Percentiles rank a stretch among this genome's conserved stretches.
Evolutionary conservation across 2,888 invertebrate species (phyloP).

Genomic region (Bembecia ichneumoniformis): DNA sequence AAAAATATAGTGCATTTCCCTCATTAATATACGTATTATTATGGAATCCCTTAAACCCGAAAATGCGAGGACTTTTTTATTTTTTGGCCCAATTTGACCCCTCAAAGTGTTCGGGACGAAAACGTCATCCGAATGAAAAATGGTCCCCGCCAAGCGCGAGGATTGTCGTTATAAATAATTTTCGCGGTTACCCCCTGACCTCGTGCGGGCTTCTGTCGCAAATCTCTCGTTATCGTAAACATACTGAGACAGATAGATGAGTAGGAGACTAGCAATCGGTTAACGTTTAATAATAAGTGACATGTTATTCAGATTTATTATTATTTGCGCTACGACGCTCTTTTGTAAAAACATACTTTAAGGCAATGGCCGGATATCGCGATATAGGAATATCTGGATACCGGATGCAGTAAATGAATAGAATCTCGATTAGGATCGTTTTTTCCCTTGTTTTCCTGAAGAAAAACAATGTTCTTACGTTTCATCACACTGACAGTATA

Average conservation of each 20-base stretch:
- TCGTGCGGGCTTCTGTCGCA: background rate
- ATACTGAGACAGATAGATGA: background rate
- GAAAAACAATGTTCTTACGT: too few relatives aligned
- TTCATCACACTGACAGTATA: too few relatives aligned
- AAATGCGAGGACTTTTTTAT: conserved; percentile 4
- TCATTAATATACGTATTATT: too few relatives aligned
- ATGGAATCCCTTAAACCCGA: background rate
- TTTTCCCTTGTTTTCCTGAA: too few relatives aligned
- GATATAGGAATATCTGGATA: too few relatives aligned
- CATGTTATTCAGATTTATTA: background rate
- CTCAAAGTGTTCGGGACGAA: conserved; percentile 16
- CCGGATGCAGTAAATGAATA: too few relatives aligned
- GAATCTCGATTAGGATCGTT: too few relatives aligned
- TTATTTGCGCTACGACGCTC: too few relatives aligned
- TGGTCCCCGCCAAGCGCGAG: conserved; percentile 6
- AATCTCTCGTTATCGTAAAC: background rate
- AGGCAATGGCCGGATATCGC: too few relatives aligned
- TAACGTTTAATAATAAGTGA: background rate
- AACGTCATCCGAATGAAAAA: conserved; percentile 19
- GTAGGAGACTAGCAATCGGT: background rate
- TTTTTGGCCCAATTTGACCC: conserved; percentile 20
- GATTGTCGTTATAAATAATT: conserved; percentile 6
- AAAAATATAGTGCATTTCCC: too few relatives aligned
- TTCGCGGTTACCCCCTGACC: conserved; percentile 2
- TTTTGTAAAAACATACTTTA: too few relatives aligned